phyloP scores from a whole-genome alignment of 2,113 vertebrate genomes.

The Muscicapa adusta region DNA sequence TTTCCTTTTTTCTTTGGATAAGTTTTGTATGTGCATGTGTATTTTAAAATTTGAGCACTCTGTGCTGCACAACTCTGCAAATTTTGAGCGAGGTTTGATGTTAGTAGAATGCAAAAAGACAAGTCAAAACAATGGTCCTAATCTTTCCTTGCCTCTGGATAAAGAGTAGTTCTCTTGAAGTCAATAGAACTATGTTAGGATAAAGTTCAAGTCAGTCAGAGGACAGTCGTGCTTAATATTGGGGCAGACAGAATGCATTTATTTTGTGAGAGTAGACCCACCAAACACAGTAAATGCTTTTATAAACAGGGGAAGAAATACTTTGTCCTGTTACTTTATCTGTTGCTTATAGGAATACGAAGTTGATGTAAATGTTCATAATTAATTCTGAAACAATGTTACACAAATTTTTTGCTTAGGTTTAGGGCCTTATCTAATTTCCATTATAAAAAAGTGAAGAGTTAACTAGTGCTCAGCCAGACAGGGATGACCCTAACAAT shows the following conservation, averaged over 20 bases:
- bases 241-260: not conserved
- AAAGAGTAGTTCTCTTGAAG: slow-evolving; percentile 18
- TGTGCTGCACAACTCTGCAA: not conserved
- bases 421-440: not conserved
- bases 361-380: not conserved
- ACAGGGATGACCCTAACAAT: not conserved
- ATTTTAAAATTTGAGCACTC: not conserved
- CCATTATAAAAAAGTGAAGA: not conserved
- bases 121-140: slow-evolving; percentile 7
- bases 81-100: not conserved
- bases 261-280: not conserved
- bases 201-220: slow-evolving; percentile 5
- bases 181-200: not conserved
- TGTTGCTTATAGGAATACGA: not conserved
- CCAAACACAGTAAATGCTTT: not conserved
- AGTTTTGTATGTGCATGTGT: not conserved
- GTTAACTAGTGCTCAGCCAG: not conserved
- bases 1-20: slow-evolving; percentile 20
- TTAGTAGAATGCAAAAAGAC: slow-evolving; percentile 2
- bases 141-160: slow-evolving; percentile 15
- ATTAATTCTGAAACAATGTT: not conserved
- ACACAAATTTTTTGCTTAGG: accelerated
- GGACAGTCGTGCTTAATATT: not conserved
- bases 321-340: not conserved
- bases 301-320: not conserved